Evolutionary conservation across 2,113 vertebrate genomes (phyloP), one percentile per base, ranked within the genome.

Genomic region (Meles meles): DNA sequence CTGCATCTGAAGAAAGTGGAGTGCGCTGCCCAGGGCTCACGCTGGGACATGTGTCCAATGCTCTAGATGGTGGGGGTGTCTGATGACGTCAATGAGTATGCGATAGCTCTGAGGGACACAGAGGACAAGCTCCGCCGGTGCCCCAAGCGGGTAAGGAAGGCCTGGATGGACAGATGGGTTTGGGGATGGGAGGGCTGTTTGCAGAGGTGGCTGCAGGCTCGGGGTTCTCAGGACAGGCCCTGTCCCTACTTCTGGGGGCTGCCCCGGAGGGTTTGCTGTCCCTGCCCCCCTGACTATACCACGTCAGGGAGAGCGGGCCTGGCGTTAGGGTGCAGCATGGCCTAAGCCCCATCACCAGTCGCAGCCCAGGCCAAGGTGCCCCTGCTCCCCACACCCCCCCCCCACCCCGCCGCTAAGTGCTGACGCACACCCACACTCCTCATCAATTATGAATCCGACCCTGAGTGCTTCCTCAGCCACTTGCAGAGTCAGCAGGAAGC

Each of bases 41-140:
- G 20, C 6, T 93, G 27, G 47, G 20, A 20, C 69, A 17, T 90
- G 81, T 98, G 7, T 81, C 72, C 0, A 0, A 18, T 57, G 20
- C 80, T 97, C 34, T 98, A 99, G 99, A 99, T 99, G 99, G 99
- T 99, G 96, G 99, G 99, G 49, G 99, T 99, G 52, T 99, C 99
- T 0, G 99, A 99, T 29, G 99, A 99, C 52, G 99, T 99, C 90
- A 99, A 99, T 11, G 99, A 99, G 82, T 99, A 99, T 5, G 99
- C 99, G 0, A 97, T 99, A 92, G 99, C 99, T 0, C 98, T 99
- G 97, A 99, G 99, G 97, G 99, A 99, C 98, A 99, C 99, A 0
- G 99, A 99, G 77, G 99, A 99, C 98, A 99, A 99, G 98, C 99
- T 99, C 44, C 99, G 98, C 47, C 99, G 99, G 55, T 99, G 99